A percentile compares a stretch with the other conserved stretches of the same genome.
phyloP scores from a whole-genome alignment of 2,888 invertebrate species.

The Drosophila sordidula region DNA sequence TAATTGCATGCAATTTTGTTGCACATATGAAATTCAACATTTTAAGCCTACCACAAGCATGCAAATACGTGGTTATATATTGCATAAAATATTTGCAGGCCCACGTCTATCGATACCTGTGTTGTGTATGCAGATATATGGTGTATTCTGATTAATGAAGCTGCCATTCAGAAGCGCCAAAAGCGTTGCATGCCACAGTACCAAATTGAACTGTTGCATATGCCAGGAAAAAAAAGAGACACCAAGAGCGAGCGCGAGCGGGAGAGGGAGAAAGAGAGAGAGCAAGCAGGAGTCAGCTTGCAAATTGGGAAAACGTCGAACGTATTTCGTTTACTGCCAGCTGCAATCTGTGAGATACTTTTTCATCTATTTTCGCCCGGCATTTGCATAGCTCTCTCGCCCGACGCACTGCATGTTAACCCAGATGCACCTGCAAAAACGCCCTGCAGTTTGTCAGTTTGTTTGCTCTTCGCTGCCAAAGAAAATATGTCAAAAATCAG shows the following conservation, averaged over 20 bases:
- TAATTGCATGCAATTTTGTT: conserved; percentile 73
- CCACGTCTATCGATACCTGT: conserved; percentile 20
- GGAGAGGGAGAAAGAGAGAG: neutral
- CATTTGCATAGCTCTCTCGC: conserved; percentile 67
- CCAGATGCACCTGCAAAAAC: conserved; percentile 64
- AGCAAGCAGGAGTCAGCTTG: neutral
- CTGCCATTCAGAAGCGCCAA: conserved; percentile 70
- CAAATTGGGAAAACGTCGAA: conserved; percentile 67
- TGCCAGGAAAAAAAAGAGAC: conserved; percentile 18
- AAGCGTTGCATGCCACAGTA: conserved; percentile 44
- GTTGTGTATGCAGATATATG: conserved; percentile 30
- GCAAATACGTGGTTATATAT: neutral
- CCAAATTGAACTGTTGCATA: conserved; percentile 75
- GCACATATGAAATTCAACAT: conserved; percentile 25
- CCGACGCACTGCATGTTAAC: conserved; percentile 53
- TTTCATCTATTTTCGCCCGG: conserved; percentile 26
- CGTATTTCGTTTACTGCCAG: conserved; percentile 59
- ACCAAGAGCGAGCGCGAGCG: neutral
- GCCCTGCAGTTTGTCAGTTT: conserved; percentile 54
- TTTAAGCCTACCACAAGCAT: conserved; percentile 1
- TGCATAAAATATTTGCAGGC: neutral
- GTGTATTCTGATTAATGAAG: conserved; percentile 74
- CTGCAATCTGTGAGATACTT: conserved; percentile 56
- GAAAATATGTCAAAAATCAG: conserved; percentile 80
- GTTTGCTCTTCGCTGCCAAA: conserved; percentile 63